Percentiles rank a stretch among this genome's conserved stretches.
Evolutionary conservation across 2,113 vertebrate species (phyloP).

Genomic region (Myrmophylax atrothorax): DNA sequence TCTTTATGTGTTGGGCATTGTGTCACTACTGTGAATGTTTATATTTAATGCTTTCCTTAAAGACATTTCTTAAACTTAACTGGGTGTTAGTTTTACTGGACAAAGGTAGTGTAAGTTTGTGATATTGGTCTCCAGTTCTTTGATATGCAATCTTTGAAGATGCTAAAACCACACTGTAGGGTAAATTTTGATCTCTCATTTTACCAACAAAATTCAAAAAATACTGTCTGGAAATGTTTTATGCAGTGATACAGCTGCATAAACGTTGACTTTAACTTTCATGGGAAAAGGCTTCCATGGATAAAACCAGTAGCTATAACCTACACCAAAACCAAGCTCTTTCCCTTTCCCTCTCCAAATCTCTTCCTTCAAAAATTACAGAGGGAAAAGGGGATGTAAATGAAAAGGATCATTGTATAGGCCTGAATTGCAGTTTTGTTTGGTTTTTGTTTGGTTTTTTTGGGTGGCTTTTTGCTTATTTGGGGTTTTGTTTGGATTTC

Average conservation of each 20-base stretch:
- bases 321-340: background rate
- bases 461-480: too few relatives aligned
- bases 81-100: background rate
- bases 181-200: background rate
- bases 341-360: rapidly evolving
- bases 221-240: background rate
- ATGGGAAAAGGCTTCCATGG: background rate
- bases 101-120: background rate
- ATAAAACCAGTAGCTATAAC: background rate
- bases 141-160: background rate
- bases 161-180: background rate
- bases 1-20: background rate
- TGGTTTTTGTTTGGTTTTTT: background rate
- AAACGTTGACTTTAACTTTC: background rate
- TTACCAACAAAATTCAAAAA: background rate
- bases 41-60: background rate
- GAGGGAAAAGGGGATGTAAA: background rate
- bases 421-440: background rate
- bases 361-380: background rate
- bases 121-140: background rate
- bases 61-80: background rate
- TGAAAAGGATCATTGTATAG: background rate
- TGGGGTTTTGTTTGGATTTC: too few relatives aligned
- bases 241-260: background rate
- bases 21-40: background rate